These are phyloP conservation scores for Odontamblyopus lacepedii DNA, from an alignment of 2,797 vertebrate species.

Conservation along the genomic window DNA sequence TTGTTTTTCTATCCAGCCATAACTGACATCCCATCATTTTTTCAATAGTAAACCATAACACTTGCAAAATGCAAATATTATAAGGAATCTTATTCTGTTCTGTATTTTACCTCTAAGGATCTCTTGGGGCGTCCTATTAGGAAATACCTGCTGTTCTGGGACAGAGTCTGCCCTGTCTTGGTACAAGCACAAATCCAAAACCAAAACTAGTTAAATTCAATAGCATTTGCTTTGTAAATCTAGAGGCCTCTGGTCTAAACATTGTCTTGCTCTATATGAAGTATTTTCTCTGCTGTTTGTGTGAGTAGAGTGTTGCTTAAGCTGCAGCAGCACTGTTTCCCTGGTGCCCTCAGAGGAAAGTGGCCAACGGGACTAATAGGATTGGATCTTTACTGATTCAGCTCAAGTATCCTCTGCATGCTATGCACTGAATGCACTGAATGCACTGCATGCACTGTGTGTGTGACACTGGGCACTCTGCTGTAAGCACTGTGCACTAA, in stretches of 20 bases:
- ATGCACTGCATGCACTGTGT: background rate
- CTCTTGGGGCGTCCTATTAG: conserved; percentile 64
- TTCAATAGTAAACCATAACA: background rate
- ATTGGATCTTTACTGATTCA: conserved; percentile 42
- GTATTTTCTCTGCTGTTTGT: conserved; percentile 3
- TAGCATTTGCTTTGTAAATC: background rate
- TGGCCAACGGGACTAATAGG: conserved; percentile 47
- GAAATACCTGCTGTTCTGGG: conserved; percentile 66
- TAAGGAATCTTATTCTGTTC: background rate
- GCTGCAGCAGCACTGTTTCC: conserved; percentile 23
- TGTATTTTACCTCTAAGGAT: conserved; percentile 52
- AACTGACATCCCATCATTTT: no score
- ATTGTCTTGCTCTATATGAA: background rate
- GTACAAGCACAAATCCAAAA: conserved; percentile 1
- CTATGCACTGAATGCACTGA: conserved; percentile 3
- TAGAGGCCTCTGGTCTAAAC: background rate
- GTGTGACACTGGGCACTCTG: conserved; percentile 26
- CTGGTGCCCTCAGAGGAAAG: conserved; percentile 26
- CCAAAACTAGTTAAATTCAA: background rate
- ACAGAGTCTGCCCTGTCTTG: conserved; percentile 43
- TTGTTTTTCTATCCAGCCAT: background rate
- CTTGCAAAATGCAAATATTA: background rate
- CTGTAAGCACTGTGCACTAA: conserved; percentile 62
- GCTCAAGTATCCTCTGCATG: conserved; percentile 35
- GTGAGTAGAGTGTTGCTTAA: conserved; percentile 26